A percentile compares a stretch with the other conserved stretches of the same genome.
These are phyloP conservation scores for Tylochromis polylepis DNA, from an alignment of 2,113 vertebrate species.

Conservation along the genomic window DNA sequence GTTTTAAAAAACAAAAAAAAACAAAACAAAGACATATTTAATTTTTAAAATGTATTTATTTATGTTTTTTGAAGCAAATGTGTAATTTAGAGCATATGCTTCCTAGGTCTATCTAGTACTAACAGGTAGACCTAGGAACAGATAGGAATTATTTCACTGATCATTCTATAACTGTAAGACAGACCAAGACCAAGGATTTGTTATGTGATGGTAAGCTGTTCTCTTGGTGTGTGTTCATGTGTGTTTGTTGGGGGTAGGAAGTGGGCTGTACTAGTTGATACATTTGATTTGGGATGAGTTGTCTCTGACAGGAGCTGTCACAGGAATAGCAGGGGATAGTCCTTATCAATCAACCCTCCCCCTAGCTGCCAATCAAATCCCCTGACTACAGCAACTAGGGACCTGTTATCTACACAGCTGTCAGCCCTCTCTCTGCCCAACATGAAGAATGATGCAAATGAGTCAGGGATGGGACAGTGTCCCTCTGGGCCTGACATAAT, in stretches of 20 bases:
- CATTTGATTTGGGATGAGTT: conserved; percentile 72
- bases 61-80: not conserved
- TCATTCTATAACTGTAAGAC: not conserved
- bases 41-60: not conserved
- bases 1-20: too few species aligned
- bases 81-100: not conserved
- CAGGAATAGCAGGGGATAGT: conserved; percentile 73
- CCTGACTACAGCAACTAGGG: conserved; percentile 47
- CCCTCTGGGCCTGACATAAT: not conserved
- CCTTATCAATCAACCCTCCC: conserved; percentile 79
- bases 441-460: not conserved
- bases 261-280: conserved; percentile 64
- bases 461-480: not conserved
- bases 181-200: not conserved
- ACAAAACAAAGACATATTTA: fast-evolving
- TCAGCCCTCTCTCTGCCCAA: conserved; percentile 39
- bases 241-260: conserved; percentile 33
- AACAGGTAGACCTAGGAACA: not conserved
- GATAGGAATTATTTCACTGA: not conserved
- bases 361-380: conserved; percentile 59
- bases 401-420: conserved; percentile 78
- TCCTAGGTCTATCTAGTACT: not conserved
- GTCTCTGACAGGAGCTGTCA: conserved; percentile 77
- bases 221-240: conserved; percentile 1
- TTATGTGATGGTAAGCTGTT: not conserved